Percentiles rank a stretch among this genome's conserved stretches.
Conservation (phyloP, 2,888 invertebrate genomes). For the Meghimatium bilineatum region DNA sequence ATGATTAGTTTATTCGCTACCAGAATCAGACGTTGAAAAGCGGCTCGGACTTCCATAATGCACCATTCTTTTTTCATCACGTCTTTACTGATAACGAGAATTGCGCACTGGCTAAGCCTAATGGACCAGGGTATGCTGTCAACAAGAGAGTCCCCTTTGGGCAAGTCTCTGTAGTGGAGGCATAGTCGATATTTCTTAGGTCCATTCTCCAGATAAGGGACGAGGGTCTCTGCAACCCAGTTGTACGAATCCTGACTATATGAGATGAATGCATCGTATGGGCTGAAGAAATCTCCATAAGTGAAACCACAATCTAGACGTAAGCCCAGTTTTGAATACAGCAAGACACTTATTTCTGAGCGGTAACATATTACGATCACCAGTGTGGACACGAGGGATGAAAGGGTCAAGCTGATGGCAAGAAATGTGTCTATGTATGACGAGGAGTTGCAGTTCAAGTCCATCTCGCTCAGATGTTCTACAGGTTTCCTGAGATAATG, state of each 20-base stretch:
- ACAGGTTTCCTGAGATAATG: constrained; percentile 44
- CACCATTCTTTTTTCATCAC: constrained; percentile 52
- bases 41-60: constrained; percentile 49
- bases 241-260: constrained; percentile 87
- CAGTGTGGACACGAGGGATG: constrained; percentile 46
- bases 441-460: constrained; percentile 40
- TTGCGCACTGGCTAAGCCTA: constrained; percentile 44
- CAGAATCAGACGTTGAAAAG: constrained; percentile 47
- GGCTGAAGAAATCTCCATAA: constrained; percentile 49
- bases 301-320: constrained; percentile 49
- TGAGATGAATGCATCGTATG: constrained; percentile 91
- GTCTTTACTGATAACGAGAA: constrained; percentile 51
- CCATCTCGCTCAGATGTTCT: constrained; percentile 35
- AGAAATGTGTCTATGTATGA: constrained; percentile 47
- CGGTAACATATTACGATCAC: constrained; percentile 42
- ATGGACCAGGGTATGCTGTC: constrained; percentile 83
- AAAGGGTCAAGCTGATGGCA: constrained; percentile 34
- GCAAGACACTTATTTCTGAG: constrained; percentile 46
- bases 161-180: constrained; percentile 68
- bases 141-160: constrained; percentile 80
- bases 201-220: constrained; percentile 86
- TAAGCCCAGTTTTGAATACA: constrained; percentile 54
- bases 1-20: constrained; percentile 44
- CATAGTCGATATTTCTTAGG: constrained; percentile 78
- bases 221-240: constrained; percentile 89